Base-by-base conservation (phyloP, 1,140 invertebrate species). In the Pristionchus pacificus region DNA sequence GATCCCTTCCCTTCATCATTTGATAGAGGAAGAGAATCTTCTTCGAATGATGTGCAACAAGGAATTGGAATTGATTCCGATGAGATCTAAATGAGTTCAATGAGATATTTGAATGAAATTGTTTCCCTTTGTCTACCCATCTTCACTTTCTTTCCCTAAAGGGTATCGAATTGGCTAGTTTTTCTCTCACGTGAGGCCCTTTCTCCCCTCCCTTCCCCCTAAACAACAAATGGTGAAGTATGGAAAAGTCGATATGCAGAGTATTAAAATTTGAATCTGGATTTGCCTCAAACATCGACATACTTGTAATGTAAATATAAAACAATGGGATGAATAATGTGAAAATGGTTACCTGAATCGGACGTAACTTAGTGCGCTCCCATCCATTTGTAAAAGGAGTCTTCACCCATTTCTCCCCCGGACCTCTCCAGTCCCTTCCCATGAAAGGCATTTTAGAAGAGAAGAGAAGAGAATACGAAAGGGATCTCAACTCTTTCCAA, bases 331-430 rank as follows among this genome's bases (percentile, higher is more conserved):
- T n/a, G n/a, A n/a, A 66, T 2, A 68, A 33, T 55, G 2, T 13
- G 10, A 30, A 77, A 49, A 2, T 59, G 57, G 65, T 25, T 2
- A 77, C 74, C 65, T 78, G 73, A 58, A 83, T 78, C 31, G 78
- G 77, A 29, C 76, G 49, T 15, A 94, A 91, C 87, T 96, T 96
- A 85, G 92, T 91, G 85, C 92, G 91, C 85, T 95, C 93, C 93
- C 93, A 96, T 55, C 78, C 78, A 69, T 94, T 93, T 85, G 78
- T 83, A 70, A 94, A 92, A 77, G 92, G 90, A 33, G 93, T 97
- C 87, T 95, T 95, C 24, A 98, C 93, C 95, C 95, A 98, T 81
- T 92, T 91, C 85, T 98, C 95, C 38, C 95, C 95, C 57, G 93
- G 93, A 69, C 93, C 95, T 81, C 80, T 64, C 81, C 88, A 89